phyloP scores from a whole-genome alignment of 2,113 vertebrate species.

The Notarius quadriscutis region DNA sequence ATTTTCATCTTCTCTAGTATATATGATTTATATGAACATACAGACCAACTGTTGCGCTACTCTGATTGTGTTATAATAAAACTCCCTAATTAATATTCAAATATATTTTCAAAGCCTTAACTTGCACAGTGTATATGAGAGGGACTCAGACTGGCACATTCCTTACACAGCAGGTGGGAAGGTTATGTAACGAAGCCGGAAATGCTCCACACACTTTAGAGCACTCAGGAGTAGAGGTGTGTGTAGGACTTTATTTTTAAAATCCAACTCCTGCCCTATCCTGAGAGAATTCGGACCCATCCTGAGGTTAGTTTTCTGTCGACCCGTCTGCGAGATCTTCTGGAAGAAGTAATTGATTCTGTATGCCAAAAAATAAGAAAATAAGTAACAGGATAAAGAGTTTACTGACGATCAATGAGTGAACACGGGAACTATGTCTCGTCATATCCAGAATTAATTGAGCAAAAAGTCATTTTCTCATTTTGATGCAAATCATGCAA shows the following conservation, averaged over 20 bases:
- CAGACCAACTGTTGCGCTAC: neutral
- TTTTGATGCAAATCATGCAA: neutral
- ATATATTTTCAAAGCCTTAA: neutral
- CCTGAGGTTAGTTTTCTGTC: neutral
- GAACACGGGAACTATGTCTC: neutral
- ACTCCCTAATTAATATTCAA: neutral
- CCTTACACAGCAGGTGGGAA: slow-evolving; percentile 3
- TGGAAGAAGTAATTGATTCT: neutral
- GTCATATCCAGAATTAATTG: too few species aligned
- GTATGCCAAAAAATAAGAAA: neutral
- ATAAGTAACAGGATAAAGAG: neutral
- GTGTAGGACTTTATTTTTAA: neutral
- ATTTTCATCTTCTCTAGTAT: too few species aligned
- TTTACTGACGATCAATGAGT: neutral
- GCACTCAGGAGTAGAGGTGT: too few species aligned
- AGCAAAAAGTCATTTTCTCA: neutral
- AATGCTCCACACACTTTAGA: neutral
- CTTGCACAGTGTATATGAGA: neutral
- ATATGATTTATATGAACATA: neutral
- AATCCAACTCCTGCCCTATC: neutral
- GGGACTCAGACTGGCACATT: neutral
- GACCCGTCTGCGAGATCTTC: neutral
- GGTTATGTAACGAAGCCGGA: slow-evolving; percentile 7
- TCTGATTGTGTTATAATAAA: neutral
- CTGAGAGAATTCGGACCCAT: neutral